Base-by-base conservation (phyloP, 2,888 invertebrate species). In the Stenodema calcarata region DNA sequence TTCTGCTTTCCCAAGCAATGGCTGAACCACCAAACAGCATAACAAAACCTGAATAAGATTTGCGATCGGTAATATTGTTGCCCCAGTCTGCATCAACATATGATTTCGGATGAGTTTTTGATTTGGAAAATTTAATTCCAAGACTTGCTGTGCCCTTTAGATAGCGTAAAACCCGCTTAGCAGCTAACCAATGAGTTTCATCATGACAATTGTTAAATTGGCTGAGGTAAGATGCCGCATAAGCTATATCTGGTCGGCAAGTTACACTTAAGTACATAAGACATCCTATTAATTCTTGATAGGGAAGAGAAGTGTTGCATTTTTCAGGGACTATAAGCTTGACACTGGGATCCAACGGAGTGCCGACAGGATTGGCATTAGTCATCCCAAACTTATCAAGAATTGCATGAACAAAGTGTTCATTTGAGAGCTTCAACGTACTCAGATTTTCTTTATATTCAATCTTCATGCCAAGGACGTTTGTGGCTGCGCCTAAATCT, bases 71-170 rank as follows among this genome's bases (percentile, higher is more conserved):
- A 0, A 16, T 0, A 54, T 81, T 30, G n/a, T 81, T 54, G 27
- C 12, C 81, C 81, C 81, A 81, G 23, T 81, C 62, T 0, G 81
- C 30, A 54, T 81, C 81, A n/a, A 42, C 81, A 30, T 4, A 81
- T 0, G 62, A 18, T 35, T 14, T 28, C 6, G 54, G 27, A 4
- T 2, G 0, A 6, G 0, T 14, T 54, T 28, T 23, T 1, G 54
- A 28, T 54, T 81, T 81, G 0, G n/a, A 4, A 14, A 27, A 81
- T 0, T 27, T 62, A 1, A 81, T 18, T 9, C 81, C 81, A 18
- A 18, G 16, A 14, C 6, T 14, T 23, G 4, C 30, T 0, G 81
- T 81, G 1, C 54, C 54, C 23, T 28, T 23, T 12, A 80, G 28
- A 18, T 80, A 80, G 0, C 80, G 11, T 6, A 80, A 23, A 1